Evolutionary conservation across 35 echinoderm and acorn worm species (phyloP), one percentile per base, ranked within the genome.

Genomic region (Stichopus chloronotus): DNA sequence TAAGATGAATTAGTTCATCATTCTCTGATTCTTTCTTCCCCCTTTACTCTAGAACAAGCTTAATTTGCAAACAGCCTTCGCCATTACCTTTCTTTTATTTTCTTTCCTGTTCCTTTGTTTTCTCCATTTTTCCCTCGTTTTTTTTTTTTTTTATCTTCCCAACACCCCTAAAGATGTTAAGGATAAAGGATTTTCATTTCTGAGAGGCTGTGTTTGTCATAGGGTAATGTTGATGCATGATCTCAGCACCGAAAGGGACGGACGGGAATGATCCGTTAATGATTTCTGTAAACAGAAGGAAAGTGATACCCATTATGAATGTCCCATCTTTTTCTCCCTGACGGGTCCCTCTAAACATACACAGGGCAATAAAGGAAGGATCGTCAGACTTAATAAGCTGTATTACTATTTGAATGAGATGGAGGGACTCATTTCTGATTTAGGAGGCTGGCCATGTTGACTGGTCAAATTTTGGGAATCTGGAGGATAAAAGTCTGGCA

Each of bases 261-360:
- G 55, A 16, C 12, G 17, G 55, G 55, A 58, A 53, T 53, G 55
- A 55, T 21, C 52, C n/a, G 82, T 85, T 85, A 85, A 85, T 85
- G 58, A 58, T 9, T 9, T 58, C 82, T 58, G 58, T 85, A 85
- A 85, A 85, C 82, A 85, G 58, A 54, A n/a, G 55, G 20, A 85
- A 85, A 23, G 82, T 58, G 19, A 22, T 85, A 21, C 7, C 53
- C 52, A 85, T 58, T 85, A 21, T 9, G 16, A 85, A 58, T 17
- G 4, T n/a, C 82, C 20, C 55, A n/a, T 8, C 58, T 82, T 43
- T 14, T 14, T 8, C 69, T 58, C 58, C 82, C 82, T 53, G 19
- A 85, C 54, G 58, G 56, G 82, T 58, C 55, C 82, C 82, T 85
- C 82, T 58, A 85, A 85, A 85, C 58, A 58, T 58, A 85, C 82